Conservation (phyloP, 2,888 invertebrate species). For the Byasa hedistus region DNA sequence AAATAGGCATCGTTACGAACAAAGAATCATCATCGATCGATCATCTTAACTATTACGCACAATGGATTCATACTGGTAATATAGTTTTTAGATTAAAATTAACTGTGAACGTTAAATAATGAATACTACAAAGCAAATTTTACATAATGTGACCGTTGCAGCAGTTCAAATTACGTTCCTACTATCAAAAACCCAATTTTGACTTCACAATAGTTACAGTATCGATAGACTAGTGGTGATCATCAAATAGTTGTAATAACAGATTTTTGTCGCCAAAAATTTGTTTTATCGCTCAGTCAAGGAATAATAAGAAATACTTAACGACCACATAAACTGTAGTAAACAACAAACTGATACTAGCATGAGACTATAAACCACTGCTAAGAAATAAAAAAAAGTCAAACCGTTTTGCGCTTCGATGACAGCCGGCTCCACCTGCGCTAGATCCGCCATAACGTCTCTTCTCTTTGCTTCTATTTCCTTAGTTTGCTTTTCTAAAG, state of each 20-base stretch:
- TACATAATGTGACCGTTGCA: conserved; percentile 12
- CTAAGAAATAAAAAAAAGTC: conserved; percentile 44
- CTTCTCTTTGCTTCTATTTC: conserved; percentile 96
- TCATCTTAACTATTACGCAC: not conserved
- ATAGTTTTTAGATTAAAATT: not conserved
- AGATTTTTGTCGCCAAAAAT: not conserved
- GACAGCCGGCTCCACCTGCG: conserved; percentile 98
- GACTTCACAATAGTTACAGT: no score
- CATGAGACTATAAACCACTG: not conserved
- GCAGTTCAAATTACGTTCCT: conserved; percentile 19
- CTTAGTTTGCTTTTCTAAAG: conserved; percentile 92
- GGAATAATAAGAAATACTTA: not conserved
- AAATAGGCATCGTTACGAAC: conserved; percentile 26
- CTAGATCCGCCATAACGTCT: conserved; percentile 97
- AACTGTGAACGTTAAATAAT: not conserved
- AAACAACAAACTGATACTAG: not conserved
- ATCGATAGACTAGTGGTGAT: no score
- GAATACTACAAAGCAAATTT: conserved; percentile 6
- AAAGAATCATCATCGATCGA: not conserved
- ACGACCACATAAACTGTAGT: not conserved
- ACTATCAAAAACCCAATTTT: not conserved
- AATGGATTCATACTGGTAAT: not conserved
- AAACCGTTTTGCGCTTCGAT: conserved; percentile 98
- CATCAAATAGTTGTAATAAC: no score
- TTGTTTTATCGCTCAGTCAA: not conserved